Conservation (phyloP, 1,140 invertebrate genomes). For the Heliconius eleuchia region DNA sequence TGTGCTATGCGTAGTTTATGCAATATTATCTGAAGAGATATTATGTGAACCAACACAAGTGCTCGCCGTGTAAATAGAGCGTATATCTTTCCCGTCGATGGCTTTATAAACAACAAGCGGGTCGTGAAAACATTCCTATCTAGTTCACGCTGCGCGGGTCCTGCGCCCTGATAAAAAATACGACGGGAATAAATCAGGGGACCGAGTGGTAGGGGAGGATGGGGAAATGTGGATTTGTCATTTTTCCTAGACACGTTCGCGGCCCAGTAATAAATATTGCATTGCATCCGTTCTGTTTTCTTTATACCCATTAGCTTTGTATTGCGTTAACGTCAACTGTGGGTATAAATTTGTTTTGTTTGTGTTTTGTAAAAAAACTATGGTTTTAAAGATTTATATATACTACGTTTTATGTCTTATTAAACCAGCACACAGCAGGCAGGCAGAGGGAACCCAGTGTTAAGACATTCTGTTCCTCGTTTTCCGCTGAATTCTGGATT, state of each 20-base stretch:
- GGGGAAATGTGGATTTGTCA: conserved; percentile 78
- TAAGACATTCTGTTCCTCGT: too few relatives aligned
- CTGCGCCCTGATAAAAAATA: conserved; percentile 76
- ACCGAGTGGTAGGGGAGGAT: conserved; percentile 45
- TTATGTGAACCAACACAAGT: conserved; percentile 59
- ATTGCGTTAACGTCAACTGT: not conserved
- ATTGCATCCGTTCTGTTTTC: conserved; percentile 69
- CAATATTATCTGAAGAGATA: conserved; percentile 73
- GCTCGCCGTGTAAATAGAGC: conserved; percentile 66
- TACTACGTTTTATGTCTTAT: too few relatives aligned
- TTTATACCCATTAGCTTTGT: conserved; percentile 66
- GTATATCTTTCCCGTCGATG: conserved; percentile 74
- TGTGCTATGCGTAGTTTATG: conserved; percentile 67
- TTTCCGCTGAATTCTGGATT: too few relatives aligned
- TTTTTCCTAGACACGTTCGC: conserved; percentile 77
- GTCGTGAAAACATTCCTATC: conserved; percentile 75
- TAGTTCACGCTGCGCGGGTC: conserved; percentile 66
- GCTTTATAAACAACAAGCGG: conserved; percentile 78
- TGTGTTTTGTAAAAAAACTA: not conserved
- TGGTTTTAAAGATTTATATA: not conserved
- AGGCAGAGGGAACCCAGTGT: too few relatives aligned
- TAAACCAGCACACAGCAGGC: too few relatives aligned
- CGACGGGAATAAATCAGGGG: conserved; percentile 69
- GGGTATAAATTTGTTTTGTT: not conserved
- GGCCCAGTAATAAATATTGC: conserved; percentile 77